Evolutionary conservation across 2,797 vertebrate species (phyloP).

Genomic region (Novumbra hubbsi): DNA sequence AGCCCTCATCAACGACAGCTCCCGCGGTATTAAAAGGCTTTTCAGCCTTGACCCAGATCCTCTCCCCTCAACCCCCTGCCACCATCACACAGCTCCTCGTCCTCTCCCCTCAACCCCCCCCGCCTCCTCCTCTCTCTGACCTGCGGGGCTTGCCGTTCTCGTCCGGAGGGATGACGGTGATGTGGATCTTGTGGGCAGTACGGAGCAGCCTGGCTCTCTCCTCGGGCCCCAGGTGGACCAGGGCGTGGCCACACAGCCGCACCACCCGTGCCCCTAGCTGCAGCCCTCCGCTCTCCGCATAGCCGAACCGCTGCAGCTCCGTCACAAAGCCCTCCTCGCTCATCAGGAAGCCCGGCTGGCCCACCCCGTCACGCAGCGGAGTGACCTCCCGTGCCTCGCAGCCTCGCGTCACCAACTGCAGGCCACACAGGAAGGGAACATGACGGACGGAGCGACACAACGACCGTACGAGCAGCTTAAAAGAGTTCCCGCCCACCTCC

Average conservation of each 20-base stretch:
- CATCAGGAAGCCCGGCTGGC: slow-evolving; percentile 86
- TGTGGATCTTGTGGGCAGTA: slow-evolving; percentile 84
- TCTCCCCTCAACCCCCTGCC: slow-evolving; percentile 1
- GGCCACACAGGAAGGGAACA: background rate
- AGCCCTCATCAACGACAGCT: slow-evolving; percentile 8
- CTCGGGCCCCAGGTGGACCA: slow-evolving; percentile 75
- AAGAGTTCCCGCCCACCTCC: slow-evolving; percentile 73
- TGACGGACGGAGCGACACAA: background rate
- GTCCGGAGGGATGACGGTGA: slow-evolving; percentile 89
- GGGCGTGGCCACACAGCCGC: slow-evolving; percentile 79
- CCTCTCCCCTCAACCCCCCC: background rate
- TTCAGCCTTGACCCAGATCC: background rate
- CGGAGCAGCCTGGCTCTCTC: slow-evolving; percentile 79
- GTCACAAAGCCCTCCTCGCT: slow-evolving; percentile 87
- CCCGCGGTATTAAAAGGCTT: background rate
- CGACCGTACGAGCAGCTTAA: background rate
- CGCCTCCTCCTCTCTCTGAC: slow-evolving; percentile 55
- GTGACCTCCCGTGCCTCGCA: slow-evolving; percentile 88
- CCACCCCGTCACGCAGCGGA: slow-evolving; percentile 83
- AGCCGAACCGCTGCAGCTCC: slow-evolving; percentile 87
- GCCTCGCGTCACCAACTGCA: slow-evolving; percentile 85
- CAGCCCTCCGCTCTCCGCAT: slow-evolving; percentile 86
- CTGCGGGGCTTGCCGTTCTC: slow-evolving; percentile 89
- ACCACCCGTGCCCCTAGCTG: slow-evolving; percentile 85
- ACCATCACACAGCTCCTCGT: background rate